Base-by-base conservation (phyloP, 1,140 invertebrate species). In the Drosophila ohnishii region DNA sequence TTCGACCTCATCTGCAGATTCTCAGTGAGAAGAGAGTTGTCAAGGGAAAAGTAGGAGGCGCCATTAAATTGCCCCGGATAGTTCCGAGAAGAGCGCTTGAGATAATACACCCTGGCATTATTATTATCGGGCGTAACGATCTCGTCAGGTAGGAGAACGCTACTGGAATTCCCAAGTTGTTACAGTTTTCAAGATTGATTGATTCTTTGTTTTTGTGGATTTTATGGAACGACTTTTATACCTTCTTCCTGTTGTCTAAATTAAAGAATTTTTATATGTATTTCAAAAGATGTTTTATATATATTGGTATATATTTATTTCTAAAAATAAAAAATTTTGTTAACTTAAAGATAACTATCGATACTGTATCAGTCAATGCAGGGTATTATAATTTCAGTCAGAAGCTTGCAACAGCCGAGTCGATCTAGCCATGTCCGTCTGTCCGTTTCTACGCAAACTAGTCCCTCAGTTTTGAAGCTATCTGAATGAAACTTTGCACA, bases 1-100 rank as follows among this genome's bases (percentile, higher is more conserved):
- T 34, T 60, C 5, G 61, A 51, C 47, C 65, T 66, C 64, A 40
- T 65, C 62, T 28, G 64, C 48, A 70, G 64, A 69, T 70, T 57
- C 64, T 19, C n/a, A 50, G 37, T n/a, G 19, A 59, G 22, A 35
- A 35, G 32, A 35, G 57, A 47, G 40, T 45, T 44, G 56, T 45
- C 51, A 35, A 28, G 22, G 37, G 37, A 19, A 62, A 55, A 37
- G 34, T 35, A 25, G 16, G 51, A 56, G 66, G 69, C 66, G 65
- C 69, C 71, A 75, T 65, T 65, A 65, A 75, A 75, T 44, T 39
- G 28, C 34, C 34, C 32, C 32, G 57, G 8, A 45, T 34, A n/a
- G 42, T 72, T 72, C 69, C 14, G 8, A 48, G 69, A 72, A 72
- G 34, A 37, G 2, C 14, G 13, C 35, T 16, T n/a, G 6, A 39